Base-by-base conservation (phyloP, 2,888 invertebrate genomes). In the Eurytoma californica region DNA sequence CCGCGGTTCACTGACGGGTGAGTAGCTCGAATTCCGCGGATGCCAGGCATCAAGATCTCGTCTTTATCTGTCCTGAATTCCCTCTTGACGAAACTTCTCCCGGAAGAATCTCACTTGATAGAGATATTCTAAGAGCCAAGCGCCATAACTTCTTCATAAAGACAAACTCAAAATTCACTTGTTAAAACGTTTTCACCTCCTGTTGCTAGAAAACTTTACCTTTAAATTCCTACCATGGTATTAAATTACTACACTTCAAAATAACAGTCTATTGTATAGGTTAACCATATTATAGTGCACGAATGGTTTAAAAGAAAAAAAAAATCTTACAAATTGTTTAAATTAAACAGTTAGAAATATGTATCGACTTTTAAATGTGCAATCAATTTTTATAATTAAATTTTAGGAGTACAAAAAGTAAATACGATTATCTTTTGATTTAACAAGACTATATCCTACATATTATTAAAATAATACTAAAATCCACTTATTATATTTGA, bases 91-190 rank as follows among this genome's bases (percentile, higher is more conserved):
- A 73, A 73, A 73, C 73, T 73, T 57, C 13, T 47, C 24, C 39
- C 65, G 24, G 65, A 57, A 73, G 73, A 73, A 73, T 73, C 57
- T 66, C 53, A 13, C 72, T 51, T 9, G 61, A 73, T 73, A 49
- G 18, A 57, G 73, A 73, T 66, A 66, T 66, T 30, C 53, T 63
- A 72, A n/a, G 51, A 63, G 39, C 63, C 47, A 65, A 55, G 39
- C 39, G 30, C 12, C 39, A 24, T 47, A 28, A 70, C 24, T 24
- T 18, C 20, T 49, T n/a, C 9, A 49, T 60, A 49, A 24, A 49
- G 24, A 24, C 24, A 47, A 47, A 49, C 49, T 14, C n/a, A 53
- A 53, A 53, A 53, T 53, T 53, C 53, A 53, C 53, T 53, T 53
- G 14, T 53, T 53, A 53, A 53, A n/a, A 53, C 53, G 53, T n/a